Evolutionary conservation across 2,113 vertebrate species (phyloP), one percentile per base, ranked within the genome.

Genomic region (Grammomys surdaster): DNA sequence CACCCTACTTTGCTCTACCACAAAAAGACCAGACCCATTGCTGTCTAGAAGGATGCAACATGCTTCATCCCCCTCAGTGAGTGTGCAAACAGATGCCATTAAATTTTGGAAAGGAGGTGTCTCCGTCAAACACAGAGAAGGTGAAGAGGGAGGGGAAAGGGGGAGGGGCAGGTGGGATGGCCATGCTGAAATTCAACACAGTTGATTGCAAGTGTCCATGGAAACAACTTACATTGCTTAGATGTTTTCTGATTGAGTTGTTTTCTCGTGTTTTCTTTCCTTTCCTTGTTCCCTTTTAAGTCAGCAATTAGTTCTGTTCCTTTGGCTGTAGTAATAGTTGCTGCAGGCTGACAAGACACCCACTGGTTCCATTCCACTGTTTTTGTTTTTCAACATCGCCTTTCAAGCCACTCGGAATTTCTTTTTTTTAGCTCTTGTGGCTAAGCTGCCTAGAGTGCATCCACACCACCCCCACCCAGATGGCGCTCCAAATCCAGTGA

Each of bases 331-430:
- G 97, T 77, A 95, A 94, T 93, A 95, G 96, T 96, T 97, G 95
- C 98, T 98, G 17, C 19, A 97, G 98, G 96, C 98, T 97, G 96
- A 98, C 97, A 97, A 97, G 98, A 98, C 98, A 98, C 97, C 98
- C 97, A 95, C 98, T 96, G 96, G 95, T 98, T 98, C 98, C 94
- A 95, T 98, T 98, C 97, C 96, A 97, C 98, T 98, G 98, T 97
- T 98, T 98, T 98, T 98, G 98, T 97, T 97, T 98, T 98, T 97
- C 98, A 97, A 98, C 97, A 97, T 97, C 96, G 93, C 98, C 98
- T 98, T 98, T 98, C 97, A 96, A 96, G 97, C 97, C 97, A 90
- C 97, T 98, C 97, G 86, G 86, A 97, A 69, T 97, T 97, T 98
- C 98, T n/a, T 98, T 98, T 98, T 98, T 98, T 98, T 98, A 98